These are phyloP conservation scores for Vulpes ferrilata DNA, from an alignment of 2,113 vertebrate genomes.

Conservation along the genomic window DNA sequence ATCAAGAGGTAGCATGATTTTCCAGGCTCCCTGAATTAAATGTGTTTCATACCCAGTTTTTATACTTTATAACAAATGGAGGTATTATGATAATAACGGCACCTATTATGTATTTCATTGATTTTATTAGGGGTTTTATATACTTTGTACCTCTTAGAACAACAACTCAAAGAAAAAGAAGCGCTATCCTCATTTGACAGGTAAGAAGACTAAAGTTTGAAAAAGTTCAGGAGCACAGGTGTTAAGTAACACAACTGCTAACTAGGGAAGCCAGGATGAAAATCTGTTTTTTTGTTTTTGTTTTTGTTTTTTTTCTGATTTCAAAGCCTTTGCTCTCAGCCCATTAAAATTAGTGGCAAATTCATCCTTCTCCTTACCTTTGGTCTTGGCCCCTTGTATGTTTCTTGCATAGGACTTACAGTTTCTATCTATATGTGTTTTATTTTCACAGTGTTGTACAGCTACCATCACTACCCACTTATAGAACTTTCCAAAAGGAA, in stretches of 20 bases:
- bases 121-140: not conserved
- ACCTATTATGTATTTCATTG: not conserved
- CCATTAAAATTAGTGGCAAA: too few species aligned
- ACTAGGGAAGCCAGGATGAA: not conserved
- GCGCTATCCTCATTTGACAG: not conserved
- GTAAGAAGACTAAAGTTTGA: not conserved
- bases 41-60: not conserved
- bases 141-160: not conserved
- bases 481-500: conserved; percentile 10
- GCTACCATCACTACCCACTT: not conserved
- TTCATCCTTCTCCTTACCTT: too few species aligned
- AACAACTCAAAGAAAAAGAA: not conserved
- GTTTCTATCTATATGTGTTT: too few species aligned
- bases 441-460: not conserved
- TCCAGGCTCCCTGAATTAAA: not conserved
- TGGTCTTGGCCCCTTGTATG: too few species aligned
- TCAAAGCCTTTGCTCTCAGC: too few species aligned
- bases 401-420: too few species aligned
- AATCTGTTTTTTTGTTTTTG: not conserved
- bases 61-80: conserved; percentile 36
- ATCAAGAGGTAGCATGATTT: not conserved
- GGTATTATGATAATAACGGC: not conserved
- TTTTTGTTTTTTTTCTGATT: too few species aligned
- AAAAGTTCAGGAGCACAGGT: not conserved
- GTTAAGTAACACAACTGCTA: not conserved